Evolutionary conservation across 1,140 invertebrate genomes (phyloP), one percentile per base, ranked within the genome.

Genomic region (Drosophila varians): DNA sequence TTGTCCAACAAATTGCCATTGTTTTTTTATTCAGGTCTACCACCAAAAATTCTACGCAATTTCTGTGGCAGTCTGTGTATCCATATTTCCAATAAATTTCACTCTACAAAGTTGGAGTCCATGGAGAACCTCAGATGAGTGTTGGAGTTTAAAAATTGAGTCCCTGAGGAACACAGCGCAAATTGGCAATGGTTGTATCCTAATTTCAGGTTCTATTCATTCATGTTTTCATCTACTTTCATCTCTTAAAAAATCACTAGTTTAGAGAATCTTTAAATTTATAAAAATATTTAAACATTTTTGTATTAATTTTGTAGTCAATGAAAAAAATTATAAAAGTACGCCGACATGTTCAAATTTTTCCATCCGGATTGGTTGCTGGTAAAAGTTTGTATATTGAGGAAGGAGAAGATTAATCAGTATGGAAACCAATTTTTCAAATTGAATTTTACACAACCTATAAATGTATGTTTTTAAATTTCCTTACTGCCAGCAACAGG

Each of bases 1-100:
- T 58, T 38, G 54, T 19, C 49, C 52, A 53, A 79, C 76, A 86
- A 84, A 84, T 86, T 84, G 65, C 74, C 56, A 61, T 58, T 58
- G 72, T 83, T 70, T 61, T 43, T 62, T 62, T 53, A 19, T 31
- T 66, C n/a, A 26, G 21, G 11, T 31, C 38, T 16, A 6, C 2
- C 4, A 6, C 18, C 11, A 9, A 51, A 56, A 83, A 57, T 76
- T 71, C 58, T 58, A 78, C 47, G 40, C 58, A 83, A 69, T 73
- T 77, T 56, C 12, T 6, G 53, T 58, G 57, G 53, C 70, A 68
- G 66, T 46, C 61, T 69, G 48, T 34, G 38, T 19, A 38, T 9
- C 11, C 19, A 34, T 61, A 53, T 72, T 72, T 72, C 69, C 69
- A 64, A 73, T 73, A 73, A 73, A 73, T 64, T 73, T 49, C 36